Conservation (phyloP, 2,797 vertebrate species). For the Coranthus polyacanthus region DNA sequence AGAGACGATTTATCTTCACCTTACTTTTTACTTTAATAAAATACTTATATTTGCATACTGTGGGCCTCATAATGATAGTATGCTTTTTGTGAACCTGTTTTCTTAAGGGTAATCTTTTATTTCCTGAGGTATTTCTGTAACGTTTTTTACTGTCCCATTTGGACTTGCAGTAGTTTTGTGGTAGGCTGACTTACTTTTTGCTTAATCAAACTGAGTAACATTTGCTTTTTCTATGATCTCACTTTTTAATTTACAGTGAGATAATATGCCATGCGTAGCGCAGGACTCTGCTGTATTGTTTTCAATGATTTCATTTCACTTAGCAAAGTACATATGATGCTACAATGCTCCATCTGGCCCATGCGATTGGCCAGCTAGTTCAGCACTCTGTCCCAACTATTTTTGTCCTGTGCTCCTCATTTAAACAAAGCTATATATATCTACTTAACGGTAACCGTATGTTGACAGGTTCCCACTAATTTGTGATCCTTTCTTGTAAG, state of each 20-base stretch:
- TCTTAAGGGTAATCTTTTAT: slow-evolving; percentile 7
- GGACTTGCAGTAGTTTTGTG: slow-evolving; percentile 26
- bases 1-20: no score
- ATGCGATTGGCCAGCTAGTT: background rate
- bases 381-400: background rate
- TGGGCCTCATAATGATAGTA: slow-evolving; percentile 7
- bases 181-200: slow-evolving; percentile 6
- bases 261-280: background rate
- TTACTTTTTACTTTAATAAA: slow-evolving; percentile 4
- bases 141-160: slow-evolving; percentile 3
- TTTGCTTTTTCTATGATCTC: no score
- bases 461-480: background rate
- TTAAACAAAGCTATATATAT: background rate
- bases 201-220: no score
- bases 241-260: slow-evolving; percentile 6
- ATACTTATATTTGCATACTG: slow-evolving; percentile 21
- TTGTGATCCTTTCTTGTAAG: slow-evolving; percentile 1
- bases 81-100: slow-evolving; percentile 8
- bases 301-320: background rate
- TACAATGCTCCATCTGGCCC: background rate
- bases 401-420: background rate
- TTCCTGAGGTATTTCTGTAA: background rate
- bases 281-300: background rate
- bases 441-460: background rate
- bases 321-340: background rate